Evolutionary conservation across 2,888 invertebrate genomes (phyloP), one percentile per base, ranked within the genome.

Genomic region (Timandra comae): DNA sequence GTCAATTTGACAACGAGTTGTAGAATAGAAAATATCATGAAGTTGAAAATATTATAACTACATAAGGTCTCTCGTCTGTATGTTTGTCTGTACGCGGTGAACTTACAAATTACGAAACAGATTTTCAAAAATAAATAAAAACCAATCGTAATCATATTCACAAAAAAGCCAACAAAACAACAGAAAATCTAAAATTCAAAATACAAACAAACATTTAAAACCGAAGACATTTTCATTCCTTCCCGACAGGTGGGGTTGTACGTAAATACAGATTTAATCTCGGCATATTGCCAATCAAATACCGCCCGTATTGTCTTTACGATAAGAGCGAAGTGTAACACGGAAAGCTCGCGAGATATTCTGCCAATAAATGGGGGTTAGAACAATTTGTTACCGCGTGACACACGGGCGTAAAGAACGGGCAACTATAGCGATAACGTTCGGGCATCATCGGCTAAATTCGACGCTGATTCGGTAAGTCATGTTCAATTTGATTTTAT

Each of bases 291-390:
- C 27, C 40, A 35, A 30, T 11, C 27, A 23, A 52, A 47, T 35
- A 41, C 31, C 28, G 26, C 32, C 43, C 28, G 21, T 58, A 49
- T 38, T 20, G 2, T n/a, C 1, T 5, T 20, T 1, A 2, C 3
- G 1, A 13, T 27, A 46, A 56, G 30, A 38, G 49, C 42, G 28
- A 29, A 13, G 37, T 49, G 30, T 39, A 12, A 21, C 33, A 35
- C 35, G 35, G 27, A 35, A 7, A 30, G 11, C 27, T 26, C 20
- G 16, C 12, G 43, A 55, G 50, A 59, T 56, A 59, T 55, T 45
- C 45, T 61, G 63, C 68, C 69, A 64, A 70, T 70, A 68, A 57
- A 59, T 56, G 61, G 55, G 57, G 59, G 64, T 60, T 54, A 56
- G 61, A 57, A 62, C 64, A 63, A 70, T 70, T 69, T 69, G 70